These are phyloP conservation scores for Apantesis nais DNA, from an alignment of 2,888 invertebrate genomes.

Conservation along the genomic window DNA sequence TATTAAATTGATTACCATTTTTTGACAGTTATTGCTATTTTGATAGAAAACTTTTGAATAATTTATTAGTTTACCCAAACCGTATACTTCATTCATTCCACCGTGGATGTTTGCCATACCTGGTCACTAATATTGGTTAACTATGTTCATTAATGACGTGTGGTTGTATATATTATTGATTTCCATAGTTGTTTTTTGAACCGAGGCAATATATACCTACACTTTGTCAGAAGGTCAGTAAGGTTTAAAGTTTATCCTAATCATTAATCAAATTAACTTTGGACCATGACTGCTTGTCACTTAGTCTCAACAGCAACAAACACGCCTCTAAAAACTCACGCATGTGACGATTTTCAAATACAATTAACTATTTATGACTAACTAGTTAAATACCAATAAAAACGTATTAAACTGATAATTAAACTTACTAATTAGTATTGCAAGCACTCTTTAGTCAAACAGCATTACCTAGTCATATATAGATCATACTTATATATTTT, in stretches of 20 bases:
- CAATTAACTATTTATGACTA: too few relatives aligned
- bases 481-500: too few relatives aligned
- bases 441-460: too few relatives aligned
- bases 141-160: too few relatives aligned
- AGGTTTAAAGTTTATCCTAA: not conserved
- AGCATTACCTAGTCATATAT: too few relatives aligned
- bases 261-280: not conserved
- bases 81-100: not conserved
- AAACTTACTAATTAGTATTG: too few relatives aligned
- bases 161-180: too few relatives aligned
- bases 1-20: not conserved
- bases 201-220: not conserved
- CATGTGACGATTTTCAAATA: too few relatives aligned
- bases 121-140: not conserved
- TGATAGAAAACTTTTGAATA: not conserved
- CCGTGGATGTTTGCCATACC: not conserved
- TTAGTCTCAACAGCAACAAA: too few relatives aligned
- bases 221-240: not conserved
- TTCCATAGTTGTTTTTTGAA: not conserved
- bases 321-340: too few relatives aligned
- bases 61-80: not conserved
- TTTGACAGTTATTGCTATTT: constrained; percentile 2
- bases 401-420: too few relatives aligned
- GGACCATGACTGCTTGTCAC: not conserved
- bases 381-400: too few relatives aligned